Evolutionary conservation across 35 echinoderm and acorn worm species (phyloP).

Genomic region (Eucidaris tribuloides): DNA sequence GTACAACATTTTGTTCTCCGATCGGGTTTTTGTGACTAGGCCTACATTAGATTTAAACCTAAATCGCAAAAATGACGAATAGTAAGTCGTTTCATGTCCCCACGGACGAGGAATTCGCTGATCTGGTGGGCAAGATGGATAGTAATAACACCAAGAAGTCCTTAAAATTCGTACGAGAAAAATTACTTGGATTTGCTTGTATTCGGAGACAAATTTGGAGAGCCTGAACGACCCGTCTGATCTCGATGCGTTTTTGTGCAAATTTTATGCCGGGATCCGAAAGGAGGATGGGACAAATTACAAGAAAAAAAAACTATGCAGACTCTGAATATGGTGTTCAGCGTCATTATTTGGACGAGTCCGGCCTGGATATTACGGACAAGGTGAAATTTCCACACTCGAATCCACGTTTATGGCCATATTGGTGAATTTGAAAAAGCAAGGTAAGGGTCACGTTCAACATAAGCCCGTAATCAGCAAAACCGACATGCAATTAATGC

Average conservation of each 20-base stretch:
- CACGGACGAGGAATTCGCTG: not conserved
- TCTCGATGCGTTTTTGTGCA: constrained; percentile 5
- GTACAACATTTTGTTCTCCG: no score
- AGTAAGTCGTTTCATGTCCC: constrained; percentile 17
- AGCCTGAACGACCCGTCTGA: not conserved
- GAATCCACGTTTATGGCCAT: constrained; percentile 3
- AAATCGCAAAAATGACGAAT: constrained; percentile 3
- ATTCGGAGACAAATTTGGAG: constrained; percentile 14
- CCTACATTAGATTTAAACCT: not conserved
- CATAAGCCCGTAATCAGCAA: not conserved
- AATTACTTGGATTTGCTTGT: constrained; percentile 10
- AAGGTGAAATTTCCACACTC: not conserved
- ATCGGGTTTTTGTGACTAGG: no score
- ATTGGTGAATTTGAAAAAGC: constrained; percentile 14
- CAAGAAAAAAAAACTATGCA: constrained; percentile 14
- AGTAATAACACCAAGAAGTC: constrained; percentile 2
- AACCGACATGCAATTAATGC: not conserved
- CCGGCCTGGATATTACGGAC: constrained; percentile 4
- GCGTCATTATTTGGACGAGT: constrained; percentile 16
- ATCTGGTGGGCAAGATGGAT: constrained; percentile 2
- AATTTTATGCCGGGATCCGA: not conserved
- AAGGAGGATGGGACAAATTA: constrained; percentile 28
- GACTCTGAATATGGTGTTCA: constrained; percentile 22
- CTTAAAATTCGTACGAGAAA: constrained; percentile 8
- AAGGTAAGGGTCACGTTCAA: not conserved